Evolutionary conservation across 2,113 vertebrate species (phyloP).

Genomic region (Corythornis cristatus): DNA sequence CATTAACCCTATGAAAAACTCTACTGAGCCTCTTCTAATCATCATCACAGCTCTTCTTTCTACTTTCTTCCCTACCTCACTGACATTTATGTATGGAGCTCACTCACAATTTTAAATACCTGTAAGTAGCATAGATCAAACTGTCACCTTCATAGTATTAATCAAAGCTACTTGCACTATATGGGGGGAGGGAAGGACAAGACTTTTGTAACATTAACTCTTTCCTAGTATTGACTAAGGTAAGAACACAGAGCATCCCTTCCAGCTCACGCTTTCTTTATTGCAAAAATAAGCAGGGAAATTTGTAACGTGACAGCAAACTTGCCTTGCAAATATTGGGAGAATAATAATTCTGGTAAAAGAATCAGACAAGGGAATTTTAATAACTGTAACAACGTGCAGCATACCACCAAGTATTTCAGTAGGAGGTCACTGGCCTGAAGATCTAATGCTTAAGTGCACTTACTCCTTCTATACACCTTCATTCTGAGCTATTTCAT

Average conservation of each 20-base stretch:
- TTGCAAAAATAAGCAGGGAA: not conserved
- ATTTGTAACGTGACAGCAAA: not conserved
- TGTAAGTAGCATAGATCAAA: not conserved
- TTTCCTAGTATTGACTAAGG: too few species aligned
- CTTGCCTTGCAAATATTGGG: not conserved
- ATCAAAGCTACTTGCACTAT: not conserved
- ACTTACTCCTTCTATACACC: not conserved
- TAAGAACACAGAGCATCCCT: not conserved
- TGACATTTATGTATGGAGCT: conserved; percentile 19
- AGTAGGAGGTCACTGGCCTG: not conserved
- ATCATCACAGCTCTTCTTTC: conserved; percentile 59
- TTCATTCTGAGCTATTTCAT: not conserved
- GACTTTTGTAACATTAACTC: not conserved
- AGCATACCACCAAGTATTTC: not conserved
- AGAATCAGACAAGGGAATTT: not conserved
- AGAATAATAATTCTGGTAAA: not conserved
- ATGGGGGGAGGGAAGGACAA: not conserved
- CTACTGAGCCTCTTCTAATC: conserved; percentile 76
- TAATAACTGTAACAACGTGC: not conserved
- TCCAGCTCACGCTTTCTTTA: not conserved
- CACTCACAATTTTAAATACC: not conserved
- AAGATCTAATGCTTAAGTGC: not conserved
- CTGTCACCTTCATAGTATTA: not conserved
- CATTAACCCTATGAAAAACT: conserved; percentile 83
- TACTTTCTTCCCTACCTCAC: conserved; percentile 23